These are phyloP conservation scores for Phenganax stokvisi DNA, from an alignment of 92 coral and sea anemone species.

Conservation along the genomic window DNA sequence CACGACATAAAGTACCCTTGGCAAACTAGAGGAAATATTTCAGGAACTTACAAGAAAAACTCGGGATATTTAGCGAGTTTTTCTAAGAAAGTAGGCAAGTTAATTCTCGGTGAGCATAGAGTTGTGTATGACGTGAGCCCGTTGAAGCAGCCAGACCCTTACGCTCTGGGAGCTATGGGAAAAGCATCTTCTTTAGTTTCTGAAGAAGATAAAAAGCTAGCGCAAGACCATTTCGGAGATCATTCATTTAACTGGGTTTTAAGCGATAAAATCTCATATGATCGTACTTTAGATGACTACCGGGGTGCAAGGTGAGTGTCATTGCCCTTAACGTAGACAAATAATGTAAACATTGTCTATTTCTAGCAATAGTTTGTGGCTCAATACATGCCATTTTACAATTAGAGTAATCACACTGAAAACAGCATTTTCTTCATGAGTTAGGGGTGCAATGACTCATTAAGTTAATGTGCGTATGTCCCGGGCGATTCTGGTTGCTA, in stretches of 20 bases:
- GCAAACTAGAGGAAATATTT: conserved; percentile 53
- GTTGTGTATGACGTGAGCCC: conserved; percentile 78
- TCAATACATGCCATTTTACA: too few species aligned
- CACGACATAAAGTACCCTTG: conserved; percentile 94
- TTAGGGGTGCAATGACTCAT: too few species aligned
- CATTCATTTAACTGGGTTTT: conserved; percentile 98
- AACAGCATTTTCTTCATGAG: too few species aligned
- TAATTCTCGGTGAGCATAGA: conserved; percentile 44
- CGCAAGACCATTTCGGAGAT: conserved; percentile 76
- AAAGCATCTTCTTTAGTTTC: conserved; percentile 69
- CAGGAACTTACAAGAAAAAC: conserved; percentile 31
- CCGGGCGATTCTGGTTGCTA: too few species aligned
- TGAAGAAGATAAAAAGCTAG: conserved; percentile 75
- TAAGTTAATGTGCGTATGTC: too few species aligned
- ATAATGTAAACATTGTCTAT: neutral
- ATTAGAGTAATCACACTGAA: too few species aligned
- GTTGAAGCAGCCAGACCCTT: conserved; percentile 68
- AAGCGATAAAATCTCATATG: conserved; percentile 84
- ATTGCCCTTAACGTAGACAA: neutral
- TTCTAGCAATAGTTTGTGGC: neutral
- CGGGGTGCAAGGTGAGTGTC: conserved; percentile 71
- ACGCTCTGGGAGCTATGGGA: conserved; percentile 84
- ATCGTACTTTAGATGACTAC: conserved; percentile 85
- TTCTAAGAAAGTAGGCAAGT: conserved; percentile 48
- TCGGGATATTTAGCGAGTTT: conserved; percentile 34